These are phyloP conservation scores for Geotrypetes seraphini DNA, from an alignment of 2,797 vertebrate genomes.

Conservation along the genomic window DNA sequence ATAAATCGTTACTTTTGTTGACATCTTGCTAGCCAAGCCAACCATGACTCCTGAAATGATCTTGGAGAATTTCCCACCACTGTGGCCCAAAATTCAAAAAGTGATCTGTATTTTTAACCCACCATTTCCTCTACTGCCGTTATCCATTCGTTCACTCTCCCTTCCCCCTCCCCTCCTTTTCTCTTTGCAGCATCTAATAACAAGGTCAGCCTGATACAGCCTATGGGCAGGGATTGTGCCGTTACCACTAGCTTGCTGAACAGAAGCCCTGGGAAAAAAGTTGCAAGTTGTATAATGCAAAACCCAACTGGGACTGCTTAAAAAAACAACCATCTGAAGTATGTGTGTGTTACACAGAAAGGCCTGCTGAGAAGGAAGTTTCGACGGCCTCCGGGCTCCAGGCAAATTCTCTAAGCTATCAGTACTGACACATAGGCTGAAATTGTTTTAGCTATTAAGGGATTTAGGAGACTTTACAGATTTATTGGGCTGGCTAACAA, in stretches of 20 bases:
- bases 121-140: not conserved
- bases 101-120: not conserved
- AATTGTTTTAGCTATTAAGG: slow-evolving; percentile 43
- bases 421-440: slow-evolving; percentile 40
- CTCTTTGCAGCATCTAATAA: not conserved
- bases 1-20: slow-evolving; percentile 18
- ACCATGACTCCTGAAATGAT: slow-evolving; percentile 1
- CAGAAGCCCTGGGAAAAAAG: slow-evolving; percentile 31
- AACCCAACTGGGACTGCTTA: slow-evolving; percentile 39
- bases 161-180: slow-evolving; percentile 16
- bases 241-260: slow-evolving; percentile 37
- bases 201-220: slow-evolving; percentile 27
- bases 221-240: slow-evolving; percentile 22
- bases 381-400: slow-evolving; percentile 40
- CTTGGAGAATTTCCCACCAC: not conserved
- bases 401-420: slow-evolving; percentile 33
- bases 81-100: too few species aligned
- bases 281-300: slow-evolving; percentile 40
- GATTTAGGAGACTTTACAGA: slow-evolving; percentile 57
- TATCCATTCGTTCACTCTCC: not conserved
- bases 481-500: slow-evolving; percentile 55
- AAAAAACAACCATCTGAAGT: slow-evolving; percentile 17
- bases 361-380: slow-evolving; percentile 24
- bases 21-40: not conserved
- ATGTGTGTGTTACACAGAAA: slow-evolving; percentile 11